These are phyloP conservation scores for Acanthochromis polyacanthus DNA, from an alignment of 2,113 vertebrate genomes.

Conservation along the genomic window DNA sequence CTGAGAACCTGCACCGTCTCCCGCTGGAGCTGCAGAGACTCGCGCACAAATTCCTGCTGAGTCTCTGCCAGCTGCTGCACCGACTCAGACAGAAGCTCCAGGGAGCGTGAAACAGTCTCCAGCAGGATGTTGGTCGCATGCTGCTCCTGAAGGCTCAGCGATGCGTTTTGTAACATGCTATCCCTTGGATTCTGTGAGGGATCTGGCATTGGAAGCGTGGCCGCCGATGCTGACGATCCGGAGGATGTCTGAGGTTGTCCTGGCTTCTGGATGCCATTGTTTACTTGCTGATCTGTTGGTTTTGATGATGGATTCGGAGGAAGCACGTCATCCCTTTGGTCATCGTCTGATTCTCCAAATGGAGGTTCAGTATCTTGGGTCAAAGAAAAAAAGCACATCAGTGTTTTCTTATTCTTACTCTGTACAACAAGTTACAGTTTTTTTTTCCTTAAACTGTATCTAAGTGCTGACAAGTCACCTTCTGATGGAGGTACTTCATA, in stretches of 20 bases:
- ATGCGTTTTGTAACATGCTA: slow-evolving; percentile 73
- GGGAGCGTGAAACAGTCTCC: slow-evolving; percentile 82
- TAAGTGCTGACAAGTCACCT: slow-evolving; percentile 59
- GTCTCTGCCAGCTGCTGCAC: slow-evolving; percentile 86
- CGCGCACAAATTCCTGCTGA: slow-evolving; percentile 85
- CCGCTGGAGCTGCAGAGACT: slow-evolving; percentile 84
- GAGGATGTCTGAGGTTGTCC: slow-evolving; percentile 37
- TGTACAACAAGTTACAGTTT: neutral
- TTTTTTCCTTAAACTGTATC: neutral
- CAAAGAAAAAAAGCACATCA: slow-evolving; percentile 8
- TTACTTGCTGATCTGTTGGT: slow-evolving; percentile 57
- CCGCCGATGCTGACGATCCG: neutral
- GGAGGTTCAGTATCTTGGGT: slow-evolving; percentile 70
- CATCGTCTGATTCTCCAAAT: slow-evolving; percentile 80
- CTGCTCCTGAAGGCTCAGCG: slow-evolving; percentile 85
- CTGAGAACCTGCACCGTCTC: slow-evolving; percentile 85
- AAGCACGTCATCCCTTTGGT: slow-evolving; percentile 65
- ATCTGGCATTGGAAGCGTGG: neutral
- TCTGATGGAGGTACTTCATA: slow-evolving; percentile 77
- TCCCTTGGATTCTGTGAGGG: slow-evolving; percentile 42
- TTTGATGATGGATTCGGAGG: slow-evolving; percentile 51
- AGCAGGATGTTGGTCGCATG: slow-evolving; percentile 83
- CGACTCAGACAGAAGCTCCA: slow-evolving; percentile 85
- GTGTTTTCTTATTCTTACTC: neutral
- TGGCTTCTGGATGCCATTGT: slow-evolving; percentile 65